Conservation (phyloP, 2,797 vertebrate genomes). For the Prionace glauca region DNA sequence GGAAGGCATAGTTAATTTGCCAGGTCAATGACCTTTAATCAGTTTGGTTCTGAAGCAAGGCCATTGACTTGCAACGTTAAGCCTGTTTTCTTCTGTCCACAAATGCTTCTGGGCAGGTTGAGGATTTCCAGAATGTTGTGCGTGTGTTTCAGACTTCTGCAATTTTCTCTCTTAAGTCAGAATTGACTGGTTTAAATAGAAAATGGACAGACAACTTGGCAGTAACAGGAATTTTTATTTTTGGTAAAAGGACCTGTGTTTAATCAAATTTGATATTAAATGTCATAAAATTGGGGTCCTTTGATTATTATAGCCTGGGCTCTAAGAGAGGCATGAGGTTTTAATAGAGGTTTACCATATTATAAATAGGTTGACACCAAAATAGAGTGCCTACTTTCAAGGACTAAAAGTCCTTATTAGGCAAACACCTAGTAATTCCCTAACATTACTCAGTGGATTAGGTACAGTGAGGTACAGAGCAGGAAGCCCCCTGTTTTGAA, state of each 20-base stretch:
- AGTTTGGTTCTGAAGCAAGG: not conserved
- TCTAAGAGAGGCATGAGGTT: not conserved
- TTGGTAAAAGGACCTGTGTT: not conserved
- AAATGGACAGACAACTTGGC: no score
- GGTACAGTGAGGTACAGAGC: not conserved
- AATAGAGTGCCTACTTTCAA: not conserved
- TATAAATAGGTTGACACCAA: not conserved
- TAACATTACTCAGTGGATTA: not conserved
- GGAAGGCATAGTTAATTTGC: not conserved
- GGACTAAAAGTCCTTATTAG: not conserved
- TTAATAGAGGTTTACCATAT: no score
- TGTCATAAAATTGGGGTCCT: not conserved
- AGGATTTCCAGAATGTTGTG: not conserved
- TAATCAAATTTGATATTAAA: not conserved
- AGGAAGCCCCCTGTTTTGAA: not conserved
- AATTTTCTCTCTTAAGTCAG: not conserved
- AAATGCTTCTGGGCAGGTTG: not conserved
- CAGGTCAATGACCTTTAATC: not conserved
- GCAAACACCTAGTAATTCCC: not conserved
- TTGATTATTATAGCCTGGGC: not conserved
- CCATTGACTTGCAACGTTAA: not conserved
- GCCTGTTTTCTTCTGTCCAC: not conserved
- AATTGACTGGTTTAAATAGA: no score
- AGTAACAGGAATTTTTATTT: not conserved
- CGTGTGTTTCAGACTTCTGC: not conserved